Base-by-base conservation (phyloP, 2,113 vertebrate species). In the Verasper variegatus region DNA sequence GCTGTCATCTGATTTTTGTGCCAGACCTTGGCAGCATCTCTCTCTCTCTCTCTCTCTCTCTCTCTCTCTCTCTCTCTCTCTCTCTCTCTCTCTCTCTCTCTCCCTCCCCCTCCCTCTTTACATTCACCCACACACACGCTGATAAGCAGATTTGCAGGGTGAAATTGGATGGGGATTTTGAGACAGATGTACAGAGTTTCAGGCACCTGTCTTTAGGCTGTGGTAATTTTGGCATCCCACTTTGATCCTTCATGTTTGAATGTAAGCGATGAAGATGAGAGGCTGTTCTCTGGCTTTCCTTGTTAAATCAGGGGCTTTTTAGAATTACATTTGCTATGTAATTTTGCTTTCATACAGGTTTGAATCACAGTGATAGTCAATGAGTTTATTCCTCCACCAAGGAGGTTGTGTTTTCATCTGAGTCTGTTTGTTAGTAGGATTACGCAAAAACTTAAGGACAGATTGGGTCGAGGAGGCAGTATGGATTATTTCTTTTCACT, bases 211-310 rank as follows among this genome's bases (percentile, higher is more conserved):
- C 65, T 83, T 66, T 54, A 51, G 26, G 68, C 70, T 74, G 37
- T 42, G 56, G 13, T 69, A 17, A 74, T 74, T 80, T 61, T 23
- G 11, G n/a, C 45, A 18, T 20, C 69, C 18, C 52, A 31, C 74
- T 85, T 84, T 83, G 82, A 87, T 89, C 76, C 26, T 0, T 7
- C 17, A 7, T 24, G 20, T 66, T 71, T 64, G 55, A 81, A 80
- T 14, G 1, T 51, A n/a, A 71, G 57, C 4, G 2, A 35, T 56
- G 74, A 7, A 31, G 31, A 76, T 61, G 21, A 78, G 20, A 42
- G 14, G 21, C 57, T 52, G 49, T 18, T 27, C 54, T 75, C 49
- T 49, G 27, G 7, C 13, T 51, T 51, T 18, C 26, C 27, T 57
- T 57, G 23, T 56, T 12, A 66, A 64, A 75, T 68, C 26, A 55